These are phyloP conservation scores for Cryptocheilus praepositus DNA, from an alignment of 2,888 invertebrate genomes.

Conservation along the genomic window DNA sequence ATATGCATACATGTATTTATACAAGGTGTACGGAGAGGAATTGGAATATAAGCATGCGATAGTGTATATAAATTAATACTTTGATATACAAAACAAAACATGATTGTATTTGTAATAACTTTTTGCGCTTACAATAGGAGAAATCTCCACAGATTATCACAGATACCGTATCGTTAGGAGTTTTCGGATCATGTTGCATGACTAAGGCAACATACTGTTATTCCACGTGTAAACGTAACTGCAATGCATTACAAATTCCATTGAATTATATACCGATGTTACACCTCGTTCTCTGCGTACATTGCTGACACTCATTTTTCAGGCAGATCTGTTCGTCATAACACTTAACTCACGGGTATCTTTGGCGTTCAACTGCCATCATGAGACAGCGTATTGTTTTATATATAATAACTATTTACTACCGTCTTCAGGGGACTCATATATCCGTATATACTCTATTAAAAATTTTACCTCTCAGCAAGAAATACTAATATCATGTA, in stretches of 20 bases:
- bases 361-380: no score
- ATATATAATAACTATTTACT: no score
- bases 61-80: neutral
- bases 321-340: no score
- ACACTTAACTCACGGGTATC: no score
- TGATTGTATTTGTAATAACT: constrained; percentile 35
- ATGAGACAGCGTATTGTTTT: no score
- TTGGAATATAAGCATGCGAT: constrained; percentile 3
- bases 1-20: neutral
- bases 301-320: no score
- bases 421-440: no score
- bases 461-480: no score
- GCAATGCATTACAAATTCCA: neutral
- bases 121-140: constrained; percentile 27
- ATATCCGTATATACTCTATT: no score
- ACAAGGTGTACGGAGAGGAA: neutral
- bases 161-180: constrained; percentile 30
- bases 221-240: neutral
- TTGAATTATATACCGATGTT: neutral
- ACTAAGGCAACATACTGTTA: constrained; percentile 5
- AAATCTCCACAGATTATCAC: constrained; percentile 43
- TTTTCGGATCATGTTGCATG: constrained; percentile 17
- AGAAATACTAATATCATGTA: no score
- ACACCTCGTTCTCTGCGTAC: neutral
- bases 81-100: constrained; percentile 38